A percentile compares a stretch with the other conserved stretches of the same genome.
Conservation (phyloP, 1,140 invertebrate species). For the Sarcophaga bullata region DNA sequence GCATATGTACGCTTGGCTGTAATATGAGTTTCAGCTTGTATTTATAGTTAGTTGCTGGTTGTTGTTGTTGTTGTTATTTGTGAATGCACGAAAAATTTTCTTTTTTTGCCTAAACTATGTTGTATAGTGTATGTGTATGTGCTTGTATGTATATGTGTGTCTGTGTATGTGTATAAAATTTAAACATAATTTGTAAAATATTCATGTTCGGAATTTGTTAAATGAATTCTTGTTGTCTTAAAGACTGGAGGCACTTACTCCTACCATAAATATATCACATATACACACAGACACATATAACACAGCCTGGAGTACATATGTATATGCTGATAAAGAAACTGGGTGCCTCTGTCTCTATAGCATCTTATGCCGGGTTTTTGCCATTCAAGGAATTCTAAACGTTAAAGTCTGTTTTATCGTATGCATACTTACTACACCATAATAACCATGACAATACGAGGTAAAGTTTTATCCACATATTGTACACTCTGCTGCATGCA, state of each 20-base stretch:
- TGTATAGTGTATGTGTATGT: neutral
- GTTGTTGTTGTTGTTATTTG: neutral
- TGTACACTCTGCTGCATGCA: too few relatives aligned
- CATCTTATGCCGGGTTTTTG: neutral
- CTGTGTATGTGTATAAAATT: neutral
- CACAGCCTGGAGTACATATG: neutral
- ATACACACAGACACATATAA: neutral
- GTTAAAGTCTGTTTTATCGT: too few relatives aligned
- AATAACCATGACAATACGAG: too few relatives aligned
- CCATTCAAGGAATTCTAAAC: too few relatives aligned
- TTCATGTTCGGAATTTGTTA: conserved; percentile 36
- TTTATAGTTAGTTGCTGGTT: too few relatives aligned
- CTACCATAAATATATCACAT: neutral
- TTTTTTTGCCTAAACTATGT: neutral
- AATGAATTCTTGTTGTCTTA: conserved; percentile 36
- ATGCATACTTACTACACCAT: too few relatives aligned
- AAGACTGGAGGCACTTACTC: conserved; percentile 25
- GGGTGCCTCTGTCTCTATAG: too few relatives aligned
- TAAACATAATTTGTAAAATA: conserved; percentile 36
- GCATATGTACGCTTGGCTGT: too few relatives aligned
- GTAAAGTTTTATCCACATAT: too few relatives aligned
- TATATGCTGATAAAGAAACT: neutral
- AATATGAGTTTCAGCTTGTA: too few relatives aligned
- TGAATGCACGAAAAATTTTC: neutral
- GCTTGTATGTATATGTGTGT: neutral